These are phyloP conservation scores for Mechanitis mazaeus DNA, from an alignment of 2,888 invertebrate species.

Conservation along the genomic window DNA sequence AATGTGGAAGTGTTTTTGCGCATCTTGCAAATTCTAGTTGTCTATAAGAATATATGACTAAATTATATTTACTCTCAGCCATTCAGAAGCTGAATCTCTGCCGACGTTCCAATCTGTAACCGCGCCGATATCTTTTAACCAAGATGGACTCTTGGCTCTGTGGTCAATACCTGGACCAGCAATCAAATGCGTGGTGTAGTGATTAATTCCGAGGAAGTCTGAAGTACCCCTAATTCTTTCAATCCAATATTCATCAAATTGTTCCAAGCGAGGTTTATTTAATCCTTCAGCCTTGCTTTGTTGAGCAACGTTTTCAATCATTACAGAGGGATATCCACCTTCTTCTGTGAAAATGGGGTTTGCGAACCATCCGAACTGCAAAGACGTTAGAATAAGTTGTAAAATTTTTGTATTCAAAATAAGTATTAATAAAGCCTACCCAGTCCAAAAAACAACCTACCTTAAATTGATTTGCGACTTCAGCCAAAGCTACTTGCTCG, in stretches of 20 bases:
- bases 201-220: conserved; percentile 71
- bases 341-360: conserved; percentile 70
- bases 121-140: conserved; percentile 71
- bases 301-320: conserved; percentile 64
- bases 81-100: conserved; percentile 66
- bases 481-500: conserved; percentile 64
- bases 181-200: conserved; percentile 68
- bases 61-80: conserved; percentile 56
- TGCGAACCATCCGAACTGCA: conserved; percentile 74
- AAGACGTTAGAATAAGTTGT: conserved; percentile 5
- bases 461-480: conserved; percentile 72
- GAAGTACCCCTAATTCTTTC: conserved; percentile 68
- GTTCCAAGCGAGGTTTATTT: conserved; percentile 58
- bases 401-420: too few relatives aligned
- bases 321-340: conserved; percentile 69
- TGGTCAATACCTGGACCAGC: conserved; percentile 64
- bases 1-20: too few relatives aligned
- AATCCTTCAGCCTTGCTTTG: conserved; percentile 65
- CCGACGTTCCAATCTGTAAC: conserved; percentile 66
- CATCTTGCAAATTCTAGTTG: too few relatives aligned
- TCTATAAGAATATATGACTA: conserved; percentile 1
- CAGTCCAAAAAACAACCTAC: conserved; percentile 35
- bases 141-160: conserved; percentile 63
- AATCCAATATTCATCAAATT: conserved; percentile 66
- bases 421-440: conserved; percentile 3